Percentiles rank a stretch among this genome's conserved stretches.
These are phyloP conservation scores for Diuraphis noxia DNA, from an alignment of 1,140 invertebrate genomes.

Conservation along the genomic window DNA sequence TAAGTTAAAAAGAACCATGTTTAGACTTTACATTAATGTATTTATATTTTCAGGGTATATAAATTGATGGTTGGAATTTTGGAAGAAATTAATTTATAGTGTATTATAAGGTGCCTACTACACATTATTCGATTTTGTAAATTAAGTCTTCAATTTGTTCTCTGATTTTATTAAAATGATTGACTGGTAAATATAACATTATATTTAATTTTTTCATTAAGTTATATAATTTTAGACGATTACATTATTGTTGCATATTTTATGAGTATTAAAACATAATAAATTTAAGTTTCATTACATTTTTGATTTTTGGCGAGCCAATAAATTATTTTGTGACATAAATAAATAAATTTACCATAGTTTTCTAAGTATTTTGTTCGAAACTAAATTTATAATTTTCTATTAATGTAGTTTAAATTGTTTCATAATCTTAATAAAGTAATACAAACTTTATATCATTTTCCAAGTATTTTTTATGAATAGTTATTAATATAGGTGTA, in stretches of 20 bases:
- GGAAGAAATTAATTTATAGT: neutral
- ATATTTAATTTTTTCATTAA: no score
- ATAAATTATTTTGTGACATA: neutral
- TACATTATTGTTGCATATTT: neutral
- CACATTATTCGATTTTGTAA: neutral
- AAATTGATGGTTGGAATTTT: neutral
- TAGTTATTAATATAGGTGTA: no score
- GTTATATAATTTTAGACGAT: neutral
- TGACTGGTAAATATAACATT: slow-evolving; percentile 19
- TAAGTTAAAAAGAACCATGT: neutral
- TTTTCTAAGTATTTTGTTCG: neutral
- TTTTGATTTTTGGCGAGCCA: neutral
- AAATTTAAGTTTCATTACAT: neutral
- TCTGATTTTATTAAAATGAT: neutral
- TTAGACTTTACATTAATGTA: neutral
- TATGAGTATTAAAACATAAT: neutral
- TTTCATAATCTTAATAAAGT: no score
- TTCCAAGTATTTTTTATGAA: no score
- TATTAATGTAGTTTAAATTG: neutral
- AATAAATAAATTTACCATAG: neutral
- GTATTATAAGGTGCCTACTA: neutral
- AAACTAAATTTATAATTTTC: no score
- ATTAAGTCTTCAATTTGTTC: neutral
- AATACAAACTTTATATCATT: no score
- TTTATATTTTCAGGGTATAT: neutral